Evolutionary conservation across 2,797 vertebrate genomes (phyloP).

Genomic region (Hypotaenidia philippensis): DNA sequence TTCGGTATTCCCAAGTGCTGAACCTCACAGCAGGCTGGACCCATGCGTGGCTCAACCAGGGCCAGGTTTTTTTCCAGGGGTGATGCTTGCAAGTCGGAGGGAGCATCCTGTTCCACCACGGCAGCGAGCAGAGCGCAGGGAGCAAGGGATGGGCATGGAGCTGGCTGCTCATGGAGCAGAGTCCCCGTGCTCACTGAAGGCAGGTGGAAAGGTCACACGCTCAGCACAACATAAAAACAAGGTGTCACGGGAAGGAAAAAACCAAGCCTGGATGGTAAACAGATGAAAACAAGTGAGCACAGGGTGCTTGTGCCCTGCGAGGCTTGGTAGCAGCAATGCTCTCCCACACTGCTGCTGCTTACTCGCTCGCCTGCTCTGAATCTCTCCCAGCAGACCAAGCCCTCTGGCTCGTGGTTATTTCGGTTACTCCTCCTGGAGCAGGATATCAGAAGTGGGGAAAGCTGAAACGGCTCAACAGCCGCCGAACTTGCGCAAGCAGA

Average conservation of each 20-base stretch:
- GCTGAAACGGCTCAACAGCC: neutral
- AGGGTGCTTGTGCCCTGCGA: neutral
- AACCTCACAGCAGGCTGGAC: neutral
- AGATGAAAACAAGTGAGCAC: accelerated
- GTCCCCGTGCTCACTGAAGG: neutral
- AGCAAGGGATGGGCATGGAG: neutral
- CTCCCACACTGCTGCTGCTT: neutral
- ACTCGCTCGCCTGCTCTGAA: accelerated
- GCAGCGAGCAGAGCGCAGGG: accelerated
- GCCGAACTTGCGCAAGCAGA: neutral
- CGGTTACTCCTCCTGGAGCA: neutral
- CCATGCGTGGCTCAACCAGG: accelerated
- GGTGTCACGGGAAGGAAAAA: neutral
- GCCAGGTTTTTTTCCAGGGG: neutral
- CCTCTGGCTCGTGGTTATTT: accelerated
- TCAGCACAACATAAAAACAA: neutral
- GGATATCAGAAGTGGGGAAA: neutral
- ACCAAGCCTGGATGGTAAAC: neutral
- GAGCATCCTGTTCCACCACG: neutral
- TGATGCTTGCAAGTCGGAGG: neutral
- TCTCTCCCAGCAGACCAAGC: accelerated
- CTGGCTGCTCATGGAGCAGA: neutral
- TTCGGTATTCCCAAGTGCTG: neutral
- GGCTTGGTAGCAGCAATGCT: neutral
- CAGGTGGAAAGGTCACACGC: neutral